phyloP scores from a whole-genome alignment of 2,113 vertebrate genomes.

The Notiomystis cincta region DNA sequence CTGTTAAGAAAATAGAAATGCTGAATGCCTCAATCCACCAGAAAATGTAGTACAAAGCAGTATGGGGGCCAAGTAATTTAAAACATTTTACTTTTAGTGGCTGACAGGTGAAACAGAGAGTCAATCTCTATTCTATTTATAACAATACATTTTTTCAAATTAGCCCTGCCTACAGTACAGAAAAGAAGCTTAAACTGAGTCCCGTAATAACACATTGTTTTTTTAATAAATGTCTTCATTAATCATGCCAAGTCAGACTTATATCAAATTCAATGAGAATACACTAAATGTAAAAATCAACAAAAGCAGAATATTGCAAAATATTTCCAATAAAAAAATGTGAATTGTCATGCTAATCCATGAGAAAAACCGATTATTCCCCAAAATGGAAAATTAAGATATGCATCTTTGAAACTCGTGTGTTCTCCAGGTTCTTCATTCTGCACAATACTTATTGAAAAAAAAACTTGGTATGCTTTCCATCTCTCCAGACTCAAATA shows the following conservation, averaged over 20 bases:
- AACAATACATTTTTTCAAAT: neutral
- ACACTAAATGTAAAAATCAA: neutral
- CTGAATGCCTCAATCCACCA: neutral
- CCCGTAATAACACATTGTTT: neutral
- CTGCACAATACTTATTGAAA: neutral
- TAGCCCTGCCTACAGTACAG: neutral
- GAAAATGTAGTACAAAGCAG: neutral
- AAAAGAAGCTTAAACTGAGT: neutral
- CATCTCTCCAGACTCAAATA: neutral
- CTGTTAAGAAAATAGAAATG: neutral
- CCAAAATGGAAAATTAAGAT: neutral
- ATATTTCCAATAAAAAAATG: neutral
- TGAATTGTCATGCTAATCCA: neutral
- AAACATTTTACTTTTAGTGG: slow-evolving; percentile 4
- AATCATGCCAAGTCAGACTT: neutral
- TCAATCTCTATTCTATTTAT: neutral
- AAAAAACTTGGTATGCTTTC: neutral
- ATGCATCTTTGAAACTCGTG: neutral
- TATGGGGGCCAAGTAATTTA: neutral
- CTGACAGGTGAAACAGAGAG: neutral
- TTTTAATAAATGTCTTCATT: neutral
- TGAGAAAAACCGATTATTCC: neutral
- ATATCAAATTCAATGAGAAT: neutral
- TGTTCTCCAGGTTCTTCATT: neutral
- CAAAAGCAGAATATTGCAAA: neutral